Percentiles rank a stretch among this genome's conserved stretches.
These are phyloP conservation scores for Cephus spinipes DNA, from an alignment of 2,888 invertebrate genomes.

Conservation along the genomic window DNA sequence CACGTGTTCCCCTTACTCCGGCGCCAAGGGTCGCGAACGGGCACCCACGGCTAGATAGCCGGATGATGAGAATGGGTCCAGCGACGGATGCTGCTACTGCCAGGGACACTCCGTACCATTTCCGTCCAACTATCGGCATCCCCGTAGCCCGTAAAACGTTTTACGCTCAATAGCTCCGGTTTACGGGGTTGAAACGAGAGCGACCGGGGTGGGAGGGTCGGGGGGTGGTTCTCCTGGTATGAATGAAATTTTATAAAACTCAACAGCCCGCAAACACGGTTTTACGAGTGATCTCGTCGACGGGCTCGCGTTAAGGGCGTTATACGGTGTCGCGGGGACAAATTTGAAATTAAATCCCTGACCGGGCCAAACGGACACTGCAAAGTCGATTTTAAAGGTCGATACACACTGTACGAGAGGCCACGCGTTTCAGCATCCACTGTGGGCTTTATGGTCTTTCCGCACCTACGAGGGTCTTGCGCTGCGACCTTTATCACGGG, in stretches of 20 bases:
- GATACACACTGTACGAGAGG: neutral
- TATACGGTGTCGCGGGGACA: neutral
- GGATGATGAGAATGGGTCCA: neutral
- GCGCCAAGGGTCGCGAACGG: neutral
- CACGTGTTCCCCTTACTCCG: neutral
- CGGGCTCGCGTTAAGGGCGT: neutral
- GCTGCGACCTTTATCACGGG: neutral
- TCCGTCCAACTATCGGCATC: neutral
- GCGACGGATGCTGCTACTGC: neutral
- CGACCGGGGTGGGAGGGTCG: neutral
- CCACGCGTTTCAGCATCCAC: neutral
- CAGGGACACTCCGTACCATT: neutral
- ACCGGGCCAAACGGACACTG: neutral
- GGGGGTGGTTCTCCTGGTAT: neutral
- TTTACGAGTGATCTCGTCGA: neutral
- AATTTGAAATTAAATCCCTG: neutral
- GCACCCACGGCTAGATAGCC: neutral
- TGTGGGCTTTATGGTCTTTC: neutral
- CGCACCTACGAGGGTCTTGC: neutral
- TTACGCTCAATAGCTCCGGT: neutral
- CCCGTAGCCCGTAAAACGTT: neutral
- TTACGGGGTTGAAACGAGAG: neutral
- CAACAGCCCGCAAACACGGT: neutral
- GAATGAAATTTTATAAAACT: neutral
- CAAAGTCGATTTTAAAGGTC: neutral